Evolutionary conservation across 1,140 invertebrate species (phyloP).

Genomic region (Zaprionus inermis): DNA sequence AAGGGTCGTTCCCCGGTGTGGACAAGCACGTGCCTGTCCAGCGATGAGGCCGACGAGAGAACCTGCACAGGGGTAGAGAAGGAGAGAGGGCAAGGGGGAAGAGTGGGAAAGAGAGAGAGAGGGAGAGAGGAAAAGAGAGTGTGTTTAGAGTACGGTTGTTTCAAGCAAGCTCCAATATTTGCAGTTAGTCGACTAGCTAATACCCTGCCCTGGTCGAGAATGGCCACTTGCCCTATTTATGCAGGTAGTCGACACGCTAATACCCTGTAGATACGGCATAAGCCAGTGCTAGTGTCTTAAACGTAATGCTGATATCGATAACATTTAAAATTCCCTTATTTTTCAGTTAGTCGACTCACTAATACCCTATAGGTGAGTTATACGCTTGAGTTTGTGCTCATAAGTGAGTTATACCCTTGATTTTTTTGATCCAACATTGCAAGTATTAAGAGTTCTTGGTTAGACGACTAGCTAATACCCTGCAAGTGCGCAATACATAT

Average conservation of each 20-base stretch:
- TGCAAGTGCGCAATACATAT: neutral
- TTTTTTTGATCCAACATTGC: neutral
- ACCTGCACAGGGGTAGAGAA: slow-evolving; percentile 76
- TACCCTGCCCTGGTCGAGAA: neutral
- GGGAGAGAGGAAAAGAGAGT: neutral
- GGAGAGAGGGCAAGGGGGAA: neutral
- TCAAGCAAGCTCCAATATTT: neutral
- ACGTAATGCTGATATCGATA: no score
- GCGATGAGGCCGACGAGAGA: slow-evolving; percentile 90
- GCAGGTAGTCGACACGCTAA: neutral
- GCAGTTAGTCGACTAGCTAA: neutral
- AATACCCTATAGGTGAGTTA: neutral
- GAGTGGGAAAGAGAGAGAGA: slow-evolving; percentile 5
- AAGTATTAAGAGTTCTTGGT: neutral
- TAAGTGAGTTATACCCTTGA: neutral
- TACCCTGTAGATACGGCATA: neutral
- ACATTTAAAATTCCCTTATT: no score
- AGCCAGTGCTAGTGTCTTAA: no score
- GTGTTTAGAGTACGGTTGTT: neutral
- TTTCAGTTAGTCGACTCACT: neutral
- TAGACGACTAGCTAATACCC: neutral
- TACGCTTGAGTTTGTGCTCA: no score
- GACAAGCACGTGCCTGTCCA: slow-evolving; percentile 90
- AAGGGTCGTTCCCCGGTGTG: slow-evolving; percentile 91
- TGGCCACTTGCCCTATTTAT: no score